phyloP scores from a whole-genome alignment of 2,888 invertebrate species.

The Cylloceria caligata region DNA sequence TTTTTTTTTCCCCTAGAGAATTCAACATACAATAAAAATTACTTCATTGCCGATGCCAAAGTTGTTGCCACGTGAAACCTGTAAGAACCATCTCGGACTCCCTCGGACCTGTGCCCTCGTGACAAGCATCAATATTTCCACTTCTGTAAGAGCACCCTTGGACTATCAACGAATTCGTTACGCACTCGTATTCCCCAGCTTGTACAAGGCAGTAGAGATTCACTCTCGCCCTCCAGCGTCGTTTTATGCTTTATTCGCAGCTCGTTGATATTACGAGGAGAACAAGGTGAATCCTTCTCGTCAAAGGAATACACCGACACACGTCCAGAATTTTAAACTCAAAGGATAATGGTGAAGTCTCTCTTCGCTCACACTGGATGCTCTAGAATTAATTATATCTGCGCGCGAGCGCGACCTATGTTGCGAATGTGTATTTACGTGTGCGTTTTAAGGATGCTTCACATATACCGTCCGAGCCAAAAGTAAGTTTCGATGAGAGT shows the following conservation, averaged over 20 bases:
- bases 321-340: slow-evolving; percentile 51
- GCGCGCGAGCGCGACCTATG: slow-evolving; percentile 24
- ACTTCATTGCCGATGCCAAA: too few relatives aligned
- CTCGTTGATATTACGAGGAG: slow-evolving; percentile 19
- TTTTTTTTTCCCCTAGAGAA: too few relatives aligned
- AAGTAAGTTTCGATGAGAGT: too few relatives aligned
- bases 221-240: neutral
- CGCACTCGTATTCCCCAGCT: neutral
- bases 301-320: slow-evolving; percentile 56
- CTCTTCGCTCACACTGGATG: slow-evolving; percentile 43
- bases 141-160: neutral
- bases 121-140: neutral
- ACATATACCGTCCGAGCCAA: too few relatives aligned
- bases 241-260: too few relatives aligned
- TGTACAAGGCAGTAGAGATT: neutral
- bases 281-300: slow-evolving; percentile 25
- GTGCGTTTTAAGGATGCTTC: slow-evolving; percentile 1
- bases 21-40: too few relatives aligned
- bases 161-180: slow-evolving; percentile 1
- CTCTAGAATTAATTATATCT: slow-evolving; percentile 66
- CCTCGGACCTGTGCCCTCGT: neutral
- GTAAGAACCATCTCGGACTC: neutral
- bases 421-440: slow-evolving; percentile 1
- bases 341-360: slow-evolving; percentile 37
- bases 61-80: neutral